Base-by-base conservation (phyloP, 1,140 invertebrate species). In the Drosophila carrolli region DNA sequence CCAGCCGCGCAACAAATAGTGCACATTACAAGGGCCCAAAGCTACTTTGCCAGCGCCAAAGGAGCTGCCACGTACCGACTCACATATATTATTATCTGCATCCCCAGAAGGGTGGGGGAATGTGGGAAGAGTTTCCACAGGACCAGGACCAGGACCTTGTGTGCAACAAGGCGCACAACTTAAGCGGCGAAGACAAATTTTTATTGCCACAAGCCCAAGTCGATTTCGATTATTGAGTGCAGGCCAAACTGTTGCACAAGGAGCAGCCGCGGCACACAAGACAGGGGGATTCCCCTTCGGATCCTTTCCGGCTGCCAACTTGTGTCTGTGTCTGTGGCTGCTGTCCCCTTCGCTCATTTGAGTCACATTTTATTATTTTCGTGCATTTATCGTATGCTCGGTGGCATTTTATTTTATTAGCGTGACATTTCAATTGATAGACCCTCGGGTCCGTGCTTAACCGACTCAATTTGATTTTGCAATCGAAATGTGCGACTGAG, bases 361-460 rank as follows among this genome's bases (percentile, higher is more conserved):
- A 75, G 84, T 75, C 84, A 88, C 84, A 90, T 89, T 89, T 89
- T 89, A 90, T 89, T 89, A 89, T 89, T 89, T 89, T 90, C 65
- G 77, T 81, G 84, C 84, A 89, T 89, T 84, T 89, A 83, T 88
- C 83, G 83, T 89, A 68, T 78, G 72, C 60, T 76, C 50, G 63
- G 62, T 83, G 73, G 63, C 84, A 80, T 89, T 90, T 89, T 84
- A 89, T 89, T 89, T 89, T 89, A 89, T 89, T 89, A 89, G 80
- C 80, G 70, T 75, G 84, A 73, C 84, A 84, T 81, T 80, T 89
- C 84, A 90, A 90, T 89, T 85, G 84, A 84, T 90, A 68, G 76
- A 70, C 59, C 63, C 68, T 59, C 51, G 72, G 57, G 76, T 29
- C 37, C 53, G 55, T 53, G 43, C 44, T 56, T 50, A 40, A 57